Percentiles rank a stretch among this genome's conserved stretches.
Evolutionary conservation across 2,797 vertebrate species (phyloP).

Genomic region (Sorex maritimensis): DNA sequence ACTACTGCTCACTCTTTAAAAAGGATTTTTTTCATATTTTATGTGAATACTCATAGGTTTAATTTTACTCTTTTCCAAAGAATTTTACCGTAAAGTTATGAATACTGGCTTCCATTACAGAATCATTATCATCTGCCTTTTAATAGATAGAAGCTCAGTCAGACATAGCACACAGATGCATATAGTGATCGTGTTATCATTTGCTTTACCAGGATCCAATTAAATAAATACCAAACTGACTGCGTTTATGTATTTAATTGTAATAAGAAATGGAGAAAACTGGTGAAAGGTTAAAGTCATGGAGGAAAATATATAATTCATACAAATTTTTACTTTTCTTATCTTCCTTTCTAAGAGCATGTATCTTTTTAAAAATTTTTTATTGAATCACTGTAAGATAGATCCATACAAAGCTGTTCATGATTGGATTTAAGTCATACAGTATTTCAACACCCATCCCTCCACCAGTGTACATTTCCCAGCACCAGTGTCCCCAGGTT

Average conservation of each 20-base stretch:
- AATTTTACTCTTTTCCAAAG: background rate
- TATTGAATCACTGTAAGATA: no score
- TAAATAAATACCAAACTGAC: background rate
- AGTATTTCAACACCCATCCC: no score
- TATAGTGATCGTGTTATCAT: background rate
- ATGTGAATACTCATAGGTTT: background rate
- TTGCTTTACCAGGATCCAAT: background rate
- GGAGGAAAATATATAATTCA: background rate
- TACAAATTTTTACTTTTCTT: background rate
- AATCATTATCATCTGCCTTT: background rate
- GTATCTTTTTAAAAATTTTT: no score
- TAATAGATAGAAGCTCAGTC: background rate
- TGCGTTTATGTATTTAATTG: slow-evolving; percentile 33
- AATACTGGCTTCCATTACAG: background rate
- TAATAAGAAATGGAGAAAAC: background rate
- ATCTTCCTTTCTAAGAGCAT: no score
- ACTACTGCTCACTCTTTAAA: background rate
- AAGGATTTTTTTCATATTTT: background rate
- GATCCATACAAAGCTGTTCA: no score
- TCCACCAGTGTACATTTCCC: no score
- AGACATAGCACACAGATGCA: background rate
- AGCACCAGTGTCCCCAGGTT: no score
- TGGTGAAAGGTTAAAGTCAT: background rate
- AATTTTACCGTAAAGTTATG: background rate
- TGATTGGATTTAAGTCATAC: no score